These are phyloP conservation scores for Drosophila dunni DNA, from an alignment of 1,140 invertebrate species.

Conservation along the genomic window DNA sequence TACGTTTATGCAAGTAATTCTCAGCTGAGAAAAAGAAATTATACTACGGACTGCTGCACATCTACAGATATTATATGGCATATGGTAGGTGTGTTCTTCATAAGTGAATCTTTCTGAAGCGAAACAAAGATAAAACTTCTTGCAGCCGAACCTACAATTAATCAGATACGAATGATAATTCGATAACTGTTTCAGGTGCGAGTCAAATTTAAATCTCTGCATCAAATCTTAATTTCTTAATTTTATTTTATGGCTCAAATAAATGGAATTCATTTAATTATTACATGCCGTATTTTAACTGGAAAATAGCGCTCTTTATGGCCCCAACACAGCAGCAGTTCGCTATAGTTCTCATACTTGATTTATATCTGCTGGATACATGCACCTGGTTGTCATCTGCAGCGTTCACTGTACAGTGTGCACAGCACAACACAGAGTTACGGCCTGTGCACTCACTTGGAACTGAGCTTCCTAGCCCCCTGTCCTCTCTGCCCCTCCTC, in stretches of 20 bases:
- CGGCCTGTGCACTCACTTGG: slow-evolving; percentile 53
- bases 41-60: slow-evolving; percentile 20
- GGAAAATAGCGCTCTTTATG: not conserved
- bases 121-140: not conserved
- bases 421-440: slow-evolving; percentile 26
- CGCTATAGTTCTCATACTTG: slow-evolving; percentile 12
- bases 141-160: slow-evolving; percentile 8
- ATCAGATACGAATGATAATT: slow-evolving; percentile 19
- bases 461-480: slow-evolving; percentile 43
- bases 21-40: slow-evolving; percentile 16
- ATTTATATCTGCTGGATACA: slow-evolving; percentile 49
- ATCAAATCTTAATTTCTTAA: not conserved
- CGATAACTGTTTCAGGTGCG: slow-evolving; percentile 1
- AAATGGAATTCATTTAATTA: too few species aligned
- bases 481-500: not conserved
- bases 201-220: not conserved
- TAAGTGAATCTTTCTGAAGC: slow-evolving; percentile 1
- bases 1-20: slow-evolving; percentile 20
- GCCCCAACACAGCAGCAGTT: slow-evolving; percentile 1
- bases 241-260: not conserved
- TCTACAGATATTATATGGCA: not conserved
- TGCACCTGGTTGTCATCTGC: slow-evolving; percentile 50
- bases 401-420: slow-evolving; percentile 32
- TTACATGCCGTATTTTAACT: too few species aligned
- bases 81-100: not conserved